Base-by-base conservation (phyloP, 2,888 invertebrate genomes). In the Aphrophora alni region DNA sequence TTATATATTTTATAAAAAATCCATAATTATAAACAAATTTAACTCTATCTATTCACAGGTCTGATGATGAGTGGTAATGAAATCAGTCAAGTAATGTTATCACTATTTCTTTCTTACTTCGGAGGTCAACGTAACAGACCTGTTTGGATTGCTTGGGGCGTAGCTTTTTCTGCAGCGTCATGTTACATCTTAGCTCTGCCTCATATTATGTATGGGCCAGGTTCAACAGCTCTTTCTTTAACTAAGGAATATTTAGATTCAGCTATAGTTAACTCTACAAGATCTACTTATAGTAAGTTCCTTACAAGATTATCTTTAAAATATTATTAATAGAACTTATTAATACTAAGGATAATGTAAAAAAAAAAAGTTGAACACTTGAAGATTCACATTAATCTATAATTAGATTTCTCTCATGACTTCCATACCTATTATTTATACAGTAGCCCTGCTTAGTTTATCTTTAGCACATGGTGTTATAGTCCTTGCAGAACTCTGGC, bases 41-140 rank as follows among this genome's bases (percentile, higher is more conserved):
- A 10, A 33, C 5, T 33, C 10, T 10, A 7, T 33, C 5, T 7
- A 7, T 59, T 59, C 21, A 59, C 85, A 93, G 93, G 93, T 59
- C 89, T 93, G 68, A 91, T 93, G 82, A 88, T 93, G 74, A 92
- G 93, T 77, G 93, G 93, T 38, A 93, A 93, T 88, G 93, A 93
- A 88, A 91, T 93, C 85, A 93, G 93, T 78, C 93, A 93, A 87
- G 92, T 93, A 82, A 85, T 93, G 79, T 87, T 92, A 69, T 92
- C 93, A 4, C 86, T 93, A 77, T 88, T 93, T 76, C 87, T 93
- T 68, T 91, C 92, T 44, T 93, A 93, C 84, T 90, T 91, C 85
- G 93, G 93, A 14, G 92, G 93, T n/a, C 91, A 92, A 82, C 90
- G 92, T 51, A 92, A 93, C 87, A 89, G 93, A 71, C 93, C 93